Base-by-base conservation (phyloP, 2,113 vertebrate genomes). In the Phyllopteryx taeniolatus region DNA sequence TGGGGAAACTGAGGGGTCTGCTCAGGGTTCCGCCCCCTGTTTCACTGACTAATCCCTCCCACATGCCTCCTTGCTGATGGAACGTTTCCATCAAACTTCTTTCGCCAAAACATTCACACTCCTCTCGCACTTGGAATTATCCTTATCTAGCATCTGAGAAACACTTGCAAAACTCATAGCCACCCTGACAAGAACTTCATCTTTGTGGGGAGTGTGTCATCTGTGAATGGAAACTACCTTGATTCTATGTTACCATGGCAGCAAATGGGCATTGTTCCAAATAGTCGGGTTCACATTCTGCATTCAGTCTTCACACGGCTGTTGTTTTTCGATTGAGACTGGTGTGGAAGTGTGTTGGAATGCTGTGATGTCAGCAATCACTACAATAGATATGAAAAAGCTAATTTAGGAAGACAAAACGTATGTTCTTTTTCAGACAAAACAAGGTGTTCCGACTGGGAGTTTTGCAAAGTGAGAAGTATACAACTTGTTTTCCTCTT, bases 1-100 rank as follows among this genome's bases (percentile, higher is more conserved):
- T 44, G 57, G 8, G 66, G 65, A 59, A 33, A 68, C 31, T 19
- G 51, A 47, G 71, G 59, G 77, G 15, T 27, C 57, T 42, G 27
- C 22, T 79, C 5, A 76, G 68, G 72, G 74, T 66, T 74, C 73
- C 13, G 68, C 74, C 74, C 80, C 11, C 20, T 19, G 14, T 44
- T 79, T 65, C 0, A 61, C 33, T 17, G 68, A 63, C 71, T 83
- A 74, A 79, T 70, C 75, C 83, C 73, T 71, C 83, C 85, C 81
- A 80, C 82, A 79, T 75, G 74, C 14, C 60, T 73, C 54, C 71
- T 39, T 46, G 13, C 51, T 66, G 61, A 68, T 57, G 22, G 53
- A 59, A 68, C 59, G 1, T 66, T 77, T 49, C 33, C 56, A 59
- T 59, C 22, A 57, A 59, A 5, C 17, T 49, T 31, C 51, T 56